Conservation (phyloP, 2,113 vertebrate genomes). For the Clupea harengus region DNA sequence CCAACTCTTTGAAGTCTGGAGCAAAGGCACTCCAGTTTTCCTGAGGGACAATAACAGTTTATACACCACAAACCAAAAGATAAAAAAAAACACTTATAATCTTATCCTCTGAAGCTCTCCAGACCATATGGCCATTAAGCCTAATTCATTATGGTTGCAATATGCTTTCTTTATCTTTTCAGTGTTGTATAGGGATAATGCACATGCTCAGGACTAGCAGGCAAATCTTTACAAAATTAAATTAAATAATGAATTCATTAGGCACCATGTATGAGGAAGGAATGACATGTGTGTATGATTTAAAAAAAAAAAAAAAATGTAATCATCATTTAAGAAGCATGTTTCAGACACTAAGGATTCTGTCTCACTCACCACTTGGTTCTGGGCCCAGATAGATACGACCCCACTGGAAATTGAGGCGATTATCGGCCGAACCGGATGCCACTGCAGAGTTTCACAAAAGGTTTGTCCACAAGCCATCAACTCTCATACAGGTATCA, state of each 20-base stretch:
- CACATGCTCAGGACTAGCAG: neutral
- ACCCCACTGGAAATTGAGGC: slow-evolving; percentile 97
- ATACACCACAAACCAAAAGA: neutral
- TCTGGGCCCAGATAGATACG: slow-evolving; percentile 98
- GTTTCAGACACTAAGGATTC: neutral
- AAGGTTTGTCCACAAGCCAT: neutral
- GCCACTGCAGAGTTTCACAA: slow-evolving; percentile 78
- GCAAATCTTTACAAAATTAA: no score
- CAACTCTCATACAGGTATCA: neutral
- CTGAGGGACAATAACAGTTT: slow-evolving; percentile 59
- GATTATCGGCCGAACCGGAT: slow-evolving; percentile 95
- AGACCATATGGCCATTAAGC: neutral
- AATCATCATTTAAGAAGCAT: neutral
- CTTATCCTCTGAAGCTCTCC: neutral
- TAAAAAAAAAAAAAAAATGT: no score
- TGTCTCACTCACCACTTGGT: slow-evolving; percentile 89
- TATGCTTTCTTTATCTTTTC: neutral
- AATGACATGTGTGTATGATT: neutral
- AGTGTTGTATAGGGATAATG: neutral
- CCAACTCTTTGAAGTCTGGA: slow-evolving; percentile 97
- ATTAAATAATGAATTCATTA: no score
- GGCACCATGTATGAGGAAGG: neutral
- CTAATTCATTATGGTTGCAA: neutral
- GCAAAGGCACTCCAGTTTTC: slow-evolving; percentile 99
- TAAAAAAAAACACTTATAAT: neutral